Evolutionary conservation across 2,888 invertebrate genomes (phyloP).

Genomic region (Thereva unica): DNA sequence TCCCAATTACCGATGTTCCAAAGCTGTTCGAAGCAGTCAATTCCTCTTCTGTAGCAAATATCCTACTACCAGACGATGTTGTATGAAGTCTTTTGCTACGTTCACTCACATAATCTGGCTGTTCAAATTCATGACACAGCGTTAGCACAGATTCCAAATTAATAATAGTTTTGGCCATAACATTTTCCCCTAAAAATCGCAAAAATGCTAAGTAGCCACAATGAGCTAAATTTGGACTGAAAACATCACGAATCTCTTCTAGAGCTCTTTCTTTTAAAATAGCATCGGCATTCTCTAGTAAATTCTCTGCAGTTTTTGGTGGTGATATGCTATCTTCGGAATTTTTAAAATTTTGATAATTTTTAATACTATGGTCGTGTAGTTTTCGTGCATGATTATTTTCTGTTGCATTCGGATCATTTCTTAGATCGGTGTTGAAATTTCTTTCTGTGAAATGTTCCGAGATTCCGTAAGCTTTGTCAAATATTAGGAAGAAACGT

Average conservation of each 20-base stretch:
- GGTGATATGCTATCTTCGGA: conserved; percentile 68
- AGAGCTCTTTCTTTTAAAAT: conserved; percentile 60
- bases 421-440: conserved; percentile 10
- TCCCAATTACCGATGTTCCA: conserved; percentile 84
- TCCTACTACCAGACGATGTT: conserved; percentile 7
- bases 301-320: conserved; percentile 50
- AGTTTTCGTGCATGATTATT: background rate
- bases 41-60: conserved; percentile 34
- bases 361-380: too few species aligned
- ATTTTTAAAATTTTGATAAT: conserved; percentile 5
- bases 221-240: conserved; percentile 83
- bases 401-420: conserved; percentile 11
- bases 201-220: conserved; percentile 77
- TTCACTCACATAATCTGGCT: conserved; percentile 54
- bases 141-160: conserved; percentile 78
- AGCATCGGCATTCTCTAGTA: conserved; percentile 29
- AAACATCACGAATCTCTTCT: conserved; percentile 80
- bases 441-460: conserved; percentile 47
- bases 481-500: conserved; percentile 80
- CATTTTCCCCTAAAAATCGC: conserved; percentile 71
- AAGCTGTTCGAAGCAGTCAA: conserved; percentile 66
- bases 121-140: conserved; percentile 76
- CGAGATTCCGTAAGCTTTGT: conserved; percentile 63
- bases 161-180: conserved; percentile 72
- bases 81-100: conserved; percentile 30